Base-by-base conservation (phyloP, 2,113 vertebrate species). In the Machaerirhynchus nigripectus region DNA sequence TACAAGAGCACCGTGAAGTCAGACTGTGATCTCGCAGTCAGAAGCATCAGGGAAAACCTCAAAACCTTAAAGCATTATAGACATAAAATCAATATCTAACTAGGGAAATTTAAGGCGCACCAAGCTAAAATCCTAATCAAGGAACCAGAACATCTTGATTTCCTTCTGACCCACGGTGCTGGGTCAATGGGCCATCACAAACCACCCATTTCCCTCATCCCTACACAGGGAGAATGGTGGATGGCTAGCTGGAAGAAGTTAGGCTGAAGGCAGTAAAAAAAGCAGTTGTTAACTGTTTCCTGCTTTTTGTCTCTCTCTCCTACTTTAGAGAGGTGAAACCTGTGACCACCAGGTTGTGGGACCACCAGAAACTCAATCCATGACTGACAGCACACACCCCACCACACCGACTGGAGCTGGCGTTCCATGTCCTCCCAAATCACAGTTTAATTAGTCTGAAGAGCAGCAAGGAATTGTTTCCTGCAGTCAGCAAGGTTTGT, bases 1-100 rank as follows among this genome's bases (percentile, higher is more conserved):
- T 94, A 90, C 90, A 75, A 84, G 80, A 94, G 77, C 80, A 79
- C 67, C 5, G 4, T 49, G 73, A 94, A 88, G 86, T 81, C 92
- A 87, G 68, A 81, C 27, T 64, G 52, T 78, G 82, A 95, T 86
- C 69, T 81, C 7, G 0, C 56, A 56, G 75, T 47, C 85, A 86
- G 88, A 47, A 93, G 75, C 65, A 57, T 40, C 0, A 0, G 37
- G 84, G 61, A 75, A 87, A 92, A 75, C 39, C 47, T 75, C 56
- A 46, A 56, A 80, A 86, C 75, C 19, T 40, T 40, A 60, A 89
- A 84, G 49, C 9, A 31, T 9, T 87, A 20, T 19, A 81, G 76
- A 75, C 49, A 69, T 13, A 69, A 94, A 89, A 57, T 74, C 87
- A 79, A 39, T 88, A 90, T 33, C 70, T 37, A 81, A 70, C 4